These are phyloP conservation scores for Drosophila kanapiae DNA, from an alignment of 1,140 invertebrate species.

Conservation along the genomic window DNA sequence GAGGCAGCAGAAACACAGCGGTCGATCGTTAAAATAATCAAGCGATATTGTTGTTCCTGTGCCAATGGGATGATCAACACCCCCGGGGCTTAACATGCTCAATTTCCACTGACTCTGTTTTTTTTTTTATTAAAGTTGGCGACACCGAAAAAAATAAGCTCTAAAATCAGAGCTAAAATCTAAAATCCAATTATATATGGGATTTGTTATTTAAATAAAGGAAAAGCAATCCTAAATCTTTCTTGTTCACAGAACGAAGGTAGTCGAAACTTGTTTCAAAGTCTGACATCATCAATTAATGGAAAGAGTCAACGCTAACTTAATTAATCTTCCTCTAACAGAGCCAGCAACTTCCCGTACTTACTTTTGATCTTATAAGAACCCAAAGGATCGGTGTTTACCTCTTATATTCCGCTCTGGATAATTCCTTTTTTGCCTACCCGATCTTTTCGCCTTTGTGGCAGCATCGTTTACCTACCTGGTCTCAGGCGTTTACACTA, in stretches of 20 bases:
- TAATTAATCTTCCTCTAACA: slow-evolving; percentile 1
- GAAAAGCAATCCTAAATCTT: neutral
- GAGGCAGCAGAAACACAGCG: slow-evolving; percentile 5
- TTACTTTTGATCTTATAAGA: neutral
- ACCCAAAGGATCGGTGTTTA: neutral
- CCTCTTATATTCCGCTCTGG: neutral
- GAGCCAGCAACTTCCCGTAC: neutral
- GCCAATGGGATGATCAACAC: slow-evolving; percentile 34
- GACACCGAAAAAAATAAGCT: slow-evolving; percentile 2
- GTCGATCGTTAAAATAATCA: slow-evolving; percentile 50
- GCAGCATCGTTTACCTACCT: slow-evolving; percentile 19
- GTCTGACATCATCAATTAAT: slow-evolving; percentile 7
- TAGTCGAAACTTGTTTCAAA: neutral
- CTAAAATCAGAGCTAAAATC: neutral
- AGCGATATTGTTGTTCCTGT: slow-evolving; percentile 14
- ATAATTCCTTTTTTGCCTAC: slow-evolving; percentile 22
- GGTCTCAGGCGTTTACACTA: slow-evolving; percentile 16
- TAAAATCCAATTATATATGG: neutral
- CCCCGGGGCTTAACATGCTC: slow-evolving; percentile 29
- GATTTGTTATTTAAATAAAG: slow-evolving; percentile 3
- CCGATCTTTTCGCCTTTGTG: neutral
- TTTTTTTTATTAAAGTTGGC: slow-evolving; percentile 30
- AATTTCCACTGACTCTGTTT: slow-evolving; percentile 37
- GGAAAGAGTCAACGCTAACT: neutral
- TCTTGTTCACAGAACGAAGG: neutral